Conservation (phyloP, 2,888 invertebrate species). For the Hoplodrina blanda region DNA sequence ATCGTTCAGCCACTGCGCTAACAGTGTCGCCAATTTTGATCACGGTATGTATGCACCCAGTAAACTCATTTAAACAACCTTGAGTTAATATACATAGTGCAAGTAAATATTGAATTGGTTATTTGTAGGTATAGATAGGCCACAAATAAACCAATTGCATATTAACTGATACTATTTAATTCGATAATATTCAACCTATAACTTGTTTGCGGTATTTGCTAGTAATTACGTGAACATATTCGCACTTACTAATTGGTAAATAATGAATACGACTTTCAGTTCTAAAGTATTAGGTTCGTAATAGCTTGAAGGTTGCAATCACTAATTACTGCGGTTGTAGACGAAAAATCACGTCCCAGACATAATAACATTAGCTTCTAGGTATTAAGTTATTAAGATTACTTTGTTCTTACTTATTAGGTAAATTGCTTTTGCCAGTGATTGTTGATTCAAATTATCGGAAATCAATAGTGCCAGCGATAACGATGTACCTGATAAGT, state of each 20-base stretch:
- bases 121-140: neutral
- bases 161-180: neutral
- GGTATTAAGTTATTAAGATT: conserved; percentile 29
- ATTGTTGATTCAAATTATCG: conserved; percentile 12
- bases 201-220: neutral
- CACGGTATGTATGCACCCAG: no score
- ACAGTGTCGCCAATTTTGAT: neutral
- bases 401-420: conserved; percentile 23
- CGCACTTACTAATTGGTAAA: neutral
- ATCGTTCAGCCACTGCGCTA: no score
- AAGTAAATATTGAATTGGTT: conserved; percentile 1
- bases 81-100: no score
- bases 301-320: conserved; percentile 5
- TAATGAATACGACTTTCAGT: conserved; percentile 2
- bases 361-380: conserved; percentile 16
- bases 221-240: neutral
- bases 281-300: neutral
- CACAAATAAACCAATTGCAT: neutral
- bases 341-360: conserved; percentile 8
- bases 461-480: conserved; percentile 18
- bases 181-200: neutral
- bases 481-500: conserved; percentile 20
- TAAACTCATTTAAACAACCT: no score
- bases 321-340: neutral
- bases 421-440: conserved; percentile 1